phyloP scores from a whole-genome alignment of 2,888 invertebrate species.

The Adelphocoris suturalis region DNA sequence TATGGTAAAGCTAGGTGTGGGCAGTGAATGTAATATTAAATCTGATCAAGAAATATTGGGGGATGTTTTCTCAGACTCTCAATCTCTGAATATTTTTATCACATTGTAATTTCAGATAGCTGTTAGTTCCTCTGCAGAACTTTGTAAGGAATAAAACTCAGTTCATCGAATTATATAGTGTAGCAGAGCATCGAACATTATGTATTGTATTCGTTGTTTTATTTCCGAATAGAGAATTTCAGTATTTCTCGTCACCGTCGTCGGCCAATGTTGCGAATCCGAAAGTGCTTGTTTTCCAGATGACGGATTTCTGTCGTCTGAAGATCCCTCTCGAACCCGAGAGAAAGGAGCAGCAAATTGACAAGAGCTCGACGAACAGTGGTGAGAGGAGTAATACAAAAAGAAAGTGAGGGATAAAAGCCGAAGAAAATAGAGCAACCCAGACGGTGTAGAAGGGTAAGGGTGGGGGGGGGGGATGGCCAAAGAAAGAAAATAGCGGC shows the following conservation, averaged over 20 bases:
- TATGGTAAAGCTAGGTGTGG: too few species aligned
- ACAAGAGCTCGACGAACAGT: neutral
- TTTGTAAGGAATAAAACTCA: too few species aligned
- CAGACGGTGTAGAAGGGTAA: neutral
- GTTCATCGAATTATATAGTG: too few species aligned
- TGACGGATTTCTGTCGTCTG: neutral
- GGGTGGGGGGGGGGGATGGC: neutral
- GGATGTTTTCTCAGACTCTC: too few species aligned
- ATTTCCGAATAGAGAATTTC: neutral
- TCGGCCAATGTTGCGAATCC: neutral
- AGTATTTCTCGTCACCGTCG: neutral
- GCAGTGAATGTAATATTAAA: too few species aligned
- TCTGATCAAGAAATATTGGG: too few species aligned
- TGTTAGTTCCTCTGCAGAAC: too few species aligned
- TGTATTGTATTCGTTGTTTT: too few species aligned
- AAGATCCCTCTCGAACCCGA: neutral
- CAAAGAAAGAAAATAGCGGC: slow-evolving; percentile 32
- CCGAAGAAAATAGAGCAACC: neutral
- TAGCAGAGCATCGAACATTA: too few species aligned
- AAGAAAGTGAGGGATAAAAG: neutral
- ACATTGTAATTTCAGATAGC: too few species aligned
- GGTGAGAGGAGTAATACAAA: neutral
- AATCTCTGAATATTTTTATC: too few species aligned
- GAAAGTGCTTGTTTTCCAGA: neutral
- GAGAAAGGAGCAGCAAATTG: neutral